Evolutionary conservation across 2,888 invertebrate genomes (phyloP).

Genomic region (Brachycybe producta): DNA sequence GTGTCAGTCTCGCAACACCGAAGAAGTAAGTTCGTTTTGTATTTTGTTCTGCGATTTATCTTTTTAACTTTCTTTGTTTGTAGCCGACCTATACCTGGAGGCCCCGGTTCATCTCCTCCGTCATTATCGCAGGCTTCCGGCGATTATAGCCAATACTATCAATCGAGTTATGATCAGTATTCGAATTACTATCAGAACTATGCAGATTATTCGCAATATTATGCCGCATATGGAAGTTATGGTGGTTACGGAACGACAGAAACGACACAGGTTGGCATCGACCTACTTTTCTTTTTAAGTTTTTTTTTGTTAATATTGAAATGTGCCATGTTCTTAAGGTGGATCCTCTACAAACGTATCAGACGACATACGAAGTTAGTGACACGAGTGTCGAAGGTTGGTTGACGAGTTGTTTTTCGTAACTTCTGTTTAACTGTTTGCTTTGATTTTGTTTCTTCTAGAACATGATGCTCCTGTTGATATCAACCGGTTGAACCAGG

Average conservation of each 20-base stretch:
- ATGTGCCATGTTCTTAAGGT: background rate
- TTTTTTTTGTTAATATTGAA: background rate
- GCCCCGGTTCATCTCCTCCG: background rate
- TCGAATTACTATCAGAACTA: constrained; percentile 19
- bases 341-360: constrained; percentile 6
- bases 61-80: too few species aligned
- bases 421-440: background rate
- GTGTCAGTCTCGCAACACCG: constrained; percentile 85
- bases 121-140: background rate
- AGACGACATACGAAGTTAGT: constrained; percentile 1
- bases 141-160: constrained; percentile 20
- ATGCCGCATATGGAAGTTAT: constrained; percentile 15
- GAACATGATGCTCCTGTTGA: constrained; percentile 18
- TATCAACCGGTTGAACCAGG: constrained; percentile 15
- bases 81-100: background rate
- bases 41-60: background rate
- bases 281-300: background rate
- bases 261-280: background rate
- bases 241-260: constrained; percentile 6
- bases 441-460: constrained; percentile 3
- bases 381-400: constrained; percentile 15
- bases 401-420: background rate
- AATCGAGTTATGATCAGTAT: constrained; percentile 20
- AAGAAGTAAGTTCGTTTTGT: constrained; percentile 23
- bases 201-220: constrained; percentile 20